Conservation (phyloP, 2,797 vertebrate genomes). For the Acomys russatus region DNA sequence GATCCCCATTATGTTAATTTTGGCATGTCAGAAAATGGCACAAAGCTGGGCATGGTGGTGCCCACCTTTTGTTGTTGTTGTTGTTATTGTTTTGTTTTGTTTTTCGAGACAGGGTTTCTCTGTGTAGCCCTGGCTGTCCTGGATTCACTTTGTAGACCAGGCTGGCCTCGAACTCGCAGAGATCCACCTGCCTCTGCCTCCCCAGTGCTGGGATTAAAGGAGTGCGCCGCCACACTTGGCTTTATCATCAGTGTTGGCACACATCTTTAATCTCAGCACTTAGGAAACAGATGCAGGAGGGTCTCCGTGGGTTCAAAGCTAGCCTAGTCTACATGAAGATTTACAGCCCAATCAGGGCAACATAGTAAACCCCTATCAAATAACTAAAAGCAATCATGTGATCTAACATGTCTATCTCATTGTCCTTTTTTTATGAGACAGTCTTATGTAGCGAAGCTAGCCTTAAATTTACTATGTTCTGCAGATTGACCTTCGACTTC, state of each 20-base stretch:
- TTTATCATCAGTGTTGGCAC: not conserved
- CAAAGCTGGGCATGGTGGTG: not conserved
- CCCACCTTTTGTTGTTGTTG: too few species aligned
- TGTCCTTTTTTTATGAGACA: not conserved
- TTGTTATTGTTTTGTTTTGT: too few species aligned
- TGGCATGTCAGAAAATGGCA: not conserved
- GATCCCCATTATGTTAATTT: not conserved
- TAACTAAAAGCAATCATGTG: not conserved
- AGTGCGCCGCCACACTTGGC: not conserved
- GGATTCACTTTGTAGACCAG: too few species aligned
- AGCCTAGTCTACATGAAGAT: not conserved
- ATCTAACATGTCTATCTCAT: conserved; percentile 38
- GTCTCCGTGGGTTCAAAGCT: not conserved
- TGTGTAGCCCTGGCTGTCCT: too few species aligned
- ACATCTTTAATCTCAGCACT: not conserved
- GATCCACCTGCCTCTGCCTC: too few species aligned
- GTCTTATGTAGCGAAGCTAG: too few species aligned
- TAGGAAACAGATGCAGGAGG: not conserved
- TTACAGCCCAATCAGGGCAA: not conserved
- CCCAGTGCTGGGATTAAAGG: too few species aligned
- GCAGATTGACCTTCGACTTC: not conserved
- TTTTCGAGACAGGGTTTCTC: too few species aligned
- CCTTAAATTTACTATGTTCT: not conserved
- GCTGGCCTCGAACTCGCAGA: too few species aligned
- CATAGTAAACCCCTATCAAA: not conserved